Conservation (phyloP, 2,113 vertebrate species). For the Scomber scombrus region DNA sequence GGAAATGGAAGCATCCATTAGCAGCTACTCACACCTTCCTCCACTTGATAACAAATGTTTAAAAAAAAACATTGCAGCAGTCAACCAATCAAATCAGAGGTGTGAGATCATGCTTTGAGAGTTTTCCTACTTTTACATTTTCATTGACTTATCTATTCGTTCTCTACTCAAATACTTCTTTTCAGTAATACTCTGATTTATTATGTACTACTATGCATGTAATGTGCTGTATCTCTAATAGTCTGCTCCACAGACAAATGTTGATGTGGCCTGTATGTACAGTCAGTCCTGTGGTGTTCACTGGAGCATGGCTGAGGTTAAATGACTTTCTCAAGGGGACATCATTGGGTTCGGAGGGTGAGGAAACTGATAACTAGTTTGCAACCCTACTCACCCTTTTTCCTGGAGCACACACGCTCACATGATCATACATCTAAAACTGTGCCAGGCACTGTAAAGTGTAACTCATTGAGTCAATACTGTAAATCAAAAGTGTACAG, state of each 20-base stretch:
- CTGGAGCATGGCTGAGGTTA: slow-evolving; percentile 50
- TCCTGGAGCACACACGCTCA: background rate
- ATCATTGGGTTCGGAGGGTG: slow-evolving; percentile 38
- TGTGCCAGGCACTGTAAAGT: no score
- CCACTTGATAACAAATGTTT: background rate
- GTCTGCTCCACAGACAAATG: slow-evolving; percentile 19
- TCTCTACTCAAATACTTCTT: background rate
- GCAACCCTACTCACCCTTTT: slow-evolving; percentile 6
- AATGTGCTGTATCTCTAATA: slow-evolving; percentile 5
- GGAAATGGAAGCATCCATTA: slow-evolving; percentile 42
- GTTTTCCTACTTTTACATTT: background rate
- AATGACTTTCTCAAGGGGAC: slow-evolving; percentile 59
- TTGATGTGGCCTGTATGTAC: slow-evolving; percentile 33
- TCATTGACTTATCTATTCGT: slow-evolving; percentile 2
- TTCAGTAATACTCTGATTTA: background rate
- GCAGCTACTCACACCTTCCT: background rate
- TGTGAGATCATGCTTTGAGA: slow-evolving; percentile 6
- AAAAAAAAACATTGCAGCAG: background rate
- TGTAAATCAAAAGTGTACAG: no score
- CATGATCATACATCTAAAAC: no score
- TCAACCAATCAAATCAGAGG: slow-evolving; percentile 7
- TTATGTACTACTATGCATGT: slow-evolving; percentile 1
- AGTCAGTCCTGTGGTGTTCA: slow-evolving; percentile 32
- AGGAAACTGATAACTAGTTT: slow-evolving; percentile 36
- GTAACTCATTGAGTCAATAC: no score